Evolutionary conservation across 2,113 vertebrate genomes (phyloP).

Genomic region (Sorex araneus): DNA sequence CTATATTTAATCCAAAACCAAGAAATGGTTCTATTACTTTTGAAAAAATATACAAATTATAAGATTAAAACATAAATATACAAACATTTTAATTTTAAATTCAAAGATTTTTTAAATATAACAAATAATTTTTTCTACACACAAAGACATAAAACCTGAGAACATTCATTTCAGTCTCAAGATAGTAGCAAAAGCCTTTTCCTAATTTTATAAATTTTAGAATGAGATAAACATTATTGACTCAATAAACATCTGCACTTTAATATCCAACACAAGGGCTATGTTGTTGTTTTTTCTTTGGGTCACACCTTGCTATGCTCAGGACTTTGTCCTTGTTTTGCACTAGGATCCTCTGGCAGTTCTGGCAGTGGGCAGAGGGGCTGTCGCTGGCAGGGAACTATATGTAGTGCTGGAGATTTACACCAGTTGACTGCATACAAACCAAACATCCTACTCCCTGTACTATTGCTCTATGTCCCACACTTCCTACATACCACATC

Average conservation of each 20-base stretch:
- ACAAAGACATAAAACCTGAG: background rate
- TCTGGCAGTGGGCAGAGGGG: too few relatives aligned
- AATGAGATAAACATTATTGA: background rate
- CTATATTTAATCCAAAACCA: background rate
- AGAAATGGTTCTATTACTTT: background rate
- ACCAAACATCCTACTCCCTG: too few relatives aligned
- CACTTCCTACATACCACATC: background rate
- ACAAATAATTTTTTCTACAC: background rate
- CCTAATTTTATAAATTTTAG: background rate
- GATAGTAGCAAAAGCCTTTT: background rate
- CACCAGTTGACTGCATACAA: too few relatives aligned
- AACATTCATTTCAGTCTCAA: background rate
- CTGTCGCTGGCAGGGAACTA: too few relatives aligned
- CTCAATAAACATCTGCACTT: background rate
- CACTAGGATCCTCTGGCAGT: too few relatives aligned
- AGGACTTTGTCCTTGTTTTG: too few relatives aligned
- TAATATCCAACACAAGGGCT: too few relatives aligned
- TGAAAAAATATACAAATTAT: constrained; percentile 23
- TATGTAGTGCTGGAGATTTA: too few relatives aligned
- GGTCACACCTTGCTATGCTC: too few relatives aligned
- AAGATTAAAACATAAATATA: background rate
- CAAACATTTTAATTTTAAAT: background rate
- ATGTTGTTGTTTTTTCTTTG: too few relatives aligned
- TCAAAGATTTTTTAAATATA: background rate
- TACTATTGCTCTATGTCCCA: too few relatives aligned